phyloP scores from a whole-genome alignment of 2,113 vertebrate species.

The Empidonax alnorum region DNA sequence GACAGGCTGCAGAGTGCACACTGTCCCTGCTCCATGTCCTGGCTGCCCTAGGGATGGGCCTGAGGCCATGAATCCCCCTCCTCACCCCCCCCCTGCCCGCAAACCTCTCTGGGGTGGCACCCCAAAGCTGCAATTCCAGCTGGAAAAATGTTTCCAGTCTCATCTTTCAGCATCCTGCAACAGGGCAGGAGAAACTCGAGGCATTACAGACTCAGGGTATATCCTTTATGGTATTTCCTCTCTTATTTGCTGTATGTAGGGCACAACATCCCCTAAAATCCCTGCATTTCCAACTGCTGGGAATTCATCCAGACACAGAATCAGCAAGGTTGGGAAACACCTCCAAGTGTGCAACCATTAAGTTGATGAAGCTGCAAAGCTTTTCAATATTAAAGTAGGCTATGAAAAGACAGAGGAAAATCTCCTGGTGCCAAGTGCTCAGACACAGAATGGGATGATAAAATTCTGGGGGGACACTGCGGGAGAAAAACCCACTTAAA shows the following conservation, averaged over 20 bases:
- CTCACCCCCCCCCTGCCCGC: not conserved
- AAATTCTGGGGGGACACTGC: not conserved
- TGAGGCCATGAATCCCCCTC: too few species aligned
- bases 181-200: not conserved
- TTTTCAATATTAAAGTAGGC: not conserved
- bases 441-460: fast-evolving
- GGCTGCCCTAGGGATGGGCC: not conserved
- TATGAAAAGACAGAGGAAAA: not conserved
- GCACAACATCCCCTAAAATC: not conserved
- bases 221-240: not conserved
- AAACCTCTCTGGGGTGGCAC: not conserved
- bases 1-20: fast-evolving
- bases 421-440: not conserved
- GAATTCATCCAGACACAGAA: not conserved
- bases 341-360: not conserved
- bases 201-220: not conserved
- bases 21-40: not conserved
- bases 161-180: not conserved
- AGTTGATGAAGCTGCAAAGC: not conserved
- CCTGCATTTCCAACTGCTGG: not conserved
- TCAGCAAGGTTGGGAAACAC: not conserved
- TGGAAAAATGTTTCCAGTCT: not conserved
- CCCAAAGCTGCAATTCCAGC: fast-evolving
- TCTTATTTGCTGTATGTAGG: not conserved
- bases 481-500: not conserved